These are phyloP conservation scores for Drosophila anomelani DNA, from an alignment of 2,888 invertebrate genomes.

Conservation along the genomic window DNA sequence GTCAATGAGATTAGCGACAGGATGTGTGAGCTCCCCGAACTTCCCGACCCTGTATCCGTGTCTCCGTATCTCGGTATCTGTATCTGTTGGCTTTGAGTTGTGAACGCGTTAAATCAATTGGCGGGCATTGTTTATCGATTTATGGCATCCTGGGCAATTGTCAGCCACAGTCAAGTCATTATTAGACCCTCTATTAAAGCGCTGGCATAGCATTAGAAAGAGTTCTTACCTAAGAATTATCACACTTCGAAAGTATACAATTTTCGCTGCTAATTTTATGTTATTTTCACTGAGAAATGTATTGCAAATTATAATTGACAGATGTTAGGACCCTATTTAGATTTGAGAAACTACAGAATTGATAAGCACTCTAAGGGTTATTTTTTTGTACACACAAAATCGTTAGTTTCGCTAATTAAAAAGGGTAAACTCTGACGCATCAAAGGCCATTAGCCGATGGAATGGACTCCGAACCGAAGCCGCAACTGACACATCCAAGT, in stretches of 20 bases:
- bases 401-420: conserved; percentile 43
- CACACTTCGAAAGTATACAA: background rate
- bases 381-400: background rate
- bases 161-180: conserved; percentile 36
- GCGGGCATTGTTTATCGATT: conserved; percentile 40
- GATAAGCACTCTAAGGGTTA: too few species aligned
- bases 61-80: conserved; percentile 1
- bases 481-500: conserved; percentile 17
- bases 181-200: conserved; percentile 1
- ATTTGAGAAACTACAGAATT: too few species aligned
- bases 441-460: conserved; percentile 76
- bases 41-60: background rate
- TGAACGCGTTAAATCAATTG: conserved; percentile 50
- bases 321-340: too few species aligned
- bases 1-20: conserved; percentile 53
- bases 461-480: conserved; percentile 22
- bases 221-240: background rate
- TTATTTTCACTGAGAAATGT: background rate
- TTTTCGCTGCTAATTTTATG: background rate
- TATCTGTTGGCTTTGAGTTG: conserved; percentile 23
- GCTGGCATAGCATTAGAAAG: background rate
- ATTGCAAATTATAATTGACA: conserved; percentile 2
- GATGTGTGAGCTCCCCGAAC: conserved; percentile 35
- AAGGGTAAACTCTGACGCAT: conserved; percentile 70
- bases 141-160: conserved; percentile 51